Base-by-base conservation (phyloP, 1,140 invertebrate genomes). In the Penaeus japonicus region DNA sequence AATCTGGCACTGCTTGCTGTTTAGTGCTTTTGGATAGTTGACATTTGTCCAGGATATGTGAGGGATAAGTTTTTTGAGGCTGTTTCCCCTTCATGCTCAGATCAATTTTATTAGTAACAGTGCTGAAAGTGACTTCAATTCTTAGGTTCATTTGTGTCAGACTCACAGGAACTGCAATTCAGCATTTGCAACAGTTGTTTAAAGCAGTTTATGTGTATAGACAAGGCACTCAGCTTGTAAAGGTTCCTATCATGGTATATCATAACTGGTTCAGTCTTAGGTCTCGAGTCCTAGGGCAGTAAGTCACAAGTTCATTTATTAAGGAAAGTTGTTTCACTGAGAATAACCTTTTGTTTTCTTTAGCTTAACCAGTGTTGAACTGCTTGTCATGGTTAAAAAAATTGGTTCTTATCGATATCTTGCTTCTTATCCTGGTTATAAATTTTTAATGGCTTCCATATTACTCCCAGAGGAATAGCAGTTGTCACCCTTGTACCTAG, bases 241-340 rank as follows among this genome's bases (percentile, higher is more conserved):
- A 79, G 84, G 84, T 85, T 85, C 84, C 84, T 85, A 85, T 85
- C 53, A 59, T 85, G 84, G 84, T 85, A 57, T 85, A 59, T 85
- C 78, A 55, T 78, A 84, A 59, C 57, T 75, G 55, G 32, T 85
- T 85, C 78, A 59, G 20, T 78, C 77, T 5, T 39, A 32, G 35
- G 70, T 54, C 84, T 85, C 18, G 55, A 55, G 84, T 75, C 57
- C 35, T 70, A 78, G 78, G 75, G 57, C 84, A 59, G 84, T 59
- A 85, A 59, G 82, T 84, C 82, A 85, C 84, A 85, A 85, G 84
- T 73, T 85, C 73, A 78, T 85, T 39, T 78, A 78, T 57, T 54
- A 35, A 78, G 54, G 77, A 59, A 59, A 59, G 75, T 78, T 85
- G 53, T 77, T 85, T 55, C 75, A 59, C 54, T 79, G 55, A 78